Evolutionary conservation across 2,888 invertebrate genomes (phyloP).

Genomic region (Machimus rusticus): DNA sequence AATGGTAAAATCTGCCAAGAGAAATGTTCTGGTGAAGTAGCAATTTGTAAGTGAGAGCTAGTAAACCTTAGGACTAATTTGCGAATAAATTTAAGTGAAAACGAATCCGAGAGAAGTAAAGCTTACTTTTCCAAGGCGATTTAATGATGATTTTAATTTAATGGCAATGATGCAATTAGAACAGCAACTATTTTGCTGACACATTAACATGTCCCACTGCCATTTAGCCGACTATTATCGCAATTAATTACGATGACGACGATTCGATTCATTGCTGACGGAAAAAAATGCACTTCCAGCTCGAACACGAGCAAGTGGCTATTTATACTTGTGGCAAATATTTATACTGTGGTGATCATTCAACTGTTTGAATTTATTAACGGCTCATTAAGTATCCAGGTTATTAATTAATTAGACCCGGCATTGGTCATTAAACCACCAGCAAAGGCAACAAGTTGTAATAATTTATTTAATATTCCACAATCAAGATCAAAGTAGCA

Average conservation of each 20-base stretch:
- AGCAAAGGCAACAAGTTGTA: not conserved
- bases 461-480: not conserved
- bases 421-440: not conserved
- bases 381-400: not conserved
- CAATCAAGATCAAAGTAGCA: not conserved
- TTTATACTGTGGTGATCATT: not conserved
- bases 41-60: not conserved
- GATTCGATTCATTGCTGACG: not conserved
- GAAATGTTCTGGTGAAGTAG: not conserved
- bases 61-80: not conserved
- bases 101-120: not conserved
- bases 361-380: not conserved
- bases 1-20: not conserved
- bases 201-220: not conserved
- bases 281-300: not conserved
- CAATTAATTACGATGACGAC: not conserved
- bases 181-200: not conserved
- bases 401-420: not conserved
- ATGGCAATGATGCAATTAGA: not conserved
- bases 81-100: not conserved
- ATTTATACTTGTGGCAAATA: not conserved
- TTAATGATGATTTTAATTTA: not conserved
- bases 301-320: not conserved
- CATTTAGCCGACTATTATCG: not conserved
- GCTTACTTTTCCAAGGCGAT: not conserved